phyloP scores from a whole-genome alignment of 2,797 vertebrate genomes.

The Myiotriccus ornatus region DNA sequence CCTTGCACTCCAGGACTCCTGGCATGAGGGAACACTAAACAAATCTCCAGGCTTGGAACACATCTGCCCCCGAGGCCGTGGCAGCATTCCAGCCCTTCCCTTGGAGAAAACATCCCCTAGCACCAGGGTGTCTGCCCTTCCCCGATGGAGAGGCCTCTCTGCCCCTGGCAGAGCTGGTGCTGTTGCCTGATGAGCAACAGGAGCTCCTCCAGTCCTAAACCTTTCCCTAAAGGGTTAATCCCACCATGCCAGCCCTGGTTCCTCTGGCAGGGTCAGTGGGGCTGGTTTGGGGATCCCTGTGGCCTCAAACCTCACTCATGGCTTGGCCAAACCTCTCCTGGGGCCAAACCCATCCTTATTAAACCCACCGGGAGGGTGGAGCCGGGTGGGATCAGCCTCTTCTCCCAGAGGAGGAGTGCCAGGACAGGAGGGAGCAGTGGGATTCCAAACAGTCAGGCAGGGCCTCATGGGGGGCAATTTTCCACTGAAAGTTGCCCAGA shows the following conservation, averaged over 20 bases:
- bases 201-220: neutral
- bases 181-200: neutral
- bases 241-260: neutral
- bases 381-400: rapidly evolving
- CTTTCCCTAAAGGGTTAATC: neutral
- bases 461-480: neutral
- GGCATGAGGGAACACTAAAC: neutral
- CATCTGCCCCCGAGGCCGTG: neutral
- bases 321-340: neutral
- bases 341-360: neutral
- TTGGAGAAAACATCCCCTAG: neutral
- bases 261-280: neutral
- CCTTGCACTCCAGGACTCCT: neutral
- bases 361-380: neutral
- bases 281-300: neutral
- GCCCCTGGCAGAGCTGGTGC: neutral
- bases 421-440: neutral
- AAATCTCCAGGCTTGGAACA: neutral
- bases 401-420: neutral
- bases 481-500: neutral
- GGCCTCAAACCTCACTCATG: neutral
- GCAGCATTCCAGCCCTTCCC: neutral
- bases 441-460: neutral
- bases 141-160: neutral
- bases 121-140: neutral